Base-by-base conservation (phyloP, 2,888 invertebrate species). In the Cotesia congregata region DNA sequence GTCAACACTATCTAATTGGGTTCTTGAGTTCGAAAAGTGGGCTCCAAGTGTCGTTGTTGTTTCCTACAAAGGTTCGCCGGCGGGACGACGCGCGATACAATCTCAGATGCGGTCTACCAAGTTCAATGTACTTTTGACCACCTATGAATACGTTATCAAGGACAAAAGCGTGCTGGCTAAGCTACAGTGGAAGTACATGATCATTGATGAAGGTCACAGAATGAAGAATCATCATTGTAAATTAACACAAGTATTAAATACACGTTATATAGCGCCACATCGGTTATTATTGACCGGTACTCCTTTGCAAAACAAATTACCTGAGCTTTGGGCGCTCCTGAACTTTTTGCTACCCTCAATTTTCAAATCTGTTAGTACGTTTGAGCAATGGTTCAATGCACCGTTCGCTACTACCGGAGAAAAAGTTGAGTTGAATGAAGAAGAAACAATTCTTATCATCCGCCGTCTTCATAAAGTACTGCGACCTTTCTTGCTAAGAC, bases 191-290 rank as follows among this genome's bases (percentile, higher is more conserved):
- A 99, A 99, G 90, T 99, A 99, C 90, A 99, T 99, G 99, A 99
- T 99, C 81, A 99, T 99, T 85, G 99, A 99, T 90, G 99, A 99
- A 90, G 99, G 99, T 75, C 99, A 99, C 91, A 94, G 99, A 82
- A 99, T 99, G 99, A 99, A 99, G 92, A 99, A 99, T 91, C 99
- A 99, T 90, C 99, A 99, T 90, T 99, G 99, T 91, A 99, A 99
- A 90, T 91, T 99, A 83, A 99, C 99, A 0, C 97, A 98, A 90
- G 97, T 97, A 50, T 92, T 99, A 74, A 99, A 99, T 90, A 98
- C 98, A 6, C 97, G 98, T 90, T 99, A 99, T 91, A 92, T 95
- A 82, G 98, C 99, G 5, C 98, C 99, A 5, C 98, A 99, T 90
- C 94, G 99, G 59, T 90, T 99, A 76, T 92, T 99, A 12, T 92